Evolutionary conservation across 1,140 invertebrate species (phyloP), one percentile per base, ranked within the genome.

Genomic region (Halesus radiatus): DNA sequence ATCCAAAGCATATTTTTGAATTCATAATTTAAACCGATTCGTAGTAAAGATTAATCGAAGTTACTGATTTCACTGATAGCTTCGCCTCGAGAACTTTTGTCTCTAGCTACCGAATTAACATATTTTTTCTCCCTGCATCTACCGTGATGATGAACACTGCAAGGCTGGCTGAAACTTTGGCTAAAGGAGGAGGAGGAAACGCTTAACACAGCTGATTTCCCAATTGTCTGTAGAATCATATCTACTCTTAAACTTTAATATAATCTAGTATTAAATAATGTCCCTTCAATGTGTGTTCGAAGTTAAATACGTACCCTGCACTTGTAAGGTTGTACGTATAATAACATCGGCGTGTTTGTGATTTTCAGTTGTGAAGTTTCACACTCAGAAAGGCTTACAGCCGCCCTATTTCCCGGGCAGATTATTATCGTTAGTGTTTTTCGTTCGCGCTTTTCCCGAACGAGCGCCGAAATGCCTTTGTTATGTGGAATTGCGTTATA

Each of bases 391-490:
- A 74, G 74, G 45, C 78, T 80, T 80, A 60, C 20, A 68, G 72
- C 77, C 58, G 81, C 60, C 75, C 78, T 78, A 80, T 80, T 78
- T 80, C 54, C 70, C 75, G 56, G 45, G 66, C 32, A 78, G 81
- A 80, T 80, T 83, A 83, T 83, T 83, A 83, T 80, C 81, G 79
- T 76, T 32, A 58, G 78, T 76, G 81, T 83, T 83, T 83, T 83
- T 83, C 81, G 77, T 83, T 56, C 72, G 60, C 50, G 73, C 78
- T 78, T 73, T 72, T 70, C 75, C 54, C 22, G 20, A 60, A 20
- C 58, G 23, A 13, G 37, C 73, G 20, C n/a, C 60, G 26, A 45
- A 72, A 72, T 37, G 62, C 77, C 18, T 20, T 79, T 82, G 76
- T 68, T 80, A 80, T 78, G 62, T 79, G 56, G 60, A 76, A 83